Conservation (phyloP, 2,888 invertebrate genomes). For the Beris chalybata region DNA sequence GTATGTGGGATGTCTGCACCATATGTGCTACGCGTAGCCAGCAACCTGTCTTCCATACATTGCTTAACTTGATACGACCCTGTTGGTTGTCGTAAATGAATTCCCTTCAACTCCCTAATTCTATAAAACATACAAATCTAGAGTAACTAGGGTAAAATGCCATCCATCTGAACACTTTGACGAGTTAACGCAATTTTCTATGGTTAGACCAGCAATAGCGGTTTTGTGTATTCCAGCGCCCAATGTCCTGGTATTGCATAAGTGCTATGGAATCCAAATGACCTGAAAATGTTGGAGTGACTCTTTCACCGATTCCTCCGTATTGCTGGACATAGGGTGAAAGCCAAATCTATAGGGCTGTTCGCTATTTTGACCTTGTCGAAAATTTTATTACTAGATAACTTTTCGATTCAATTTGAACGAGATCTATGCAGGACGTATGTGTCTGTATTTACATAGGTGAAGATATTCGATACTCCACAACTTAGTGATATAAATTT, state of each 20-base stretch:
- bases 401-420: conserved; percentile 33
- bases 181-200: conserved; percentile 32
- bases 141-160: conserved; percentile 24
- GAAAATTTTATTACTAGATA: conserved; percentile 33
- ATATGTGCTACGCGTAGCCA: background rate
- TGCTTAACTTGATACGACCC: background rate
- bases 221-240: too few species aligned
- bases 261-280: too few species aligned
- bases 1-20: conserved; percentile 6
- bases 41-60: background rate
- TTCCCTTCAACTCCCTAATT: conserved; percentile 36
- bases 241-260: too few species aligned
- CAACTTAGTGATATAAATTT: too few species aligned
- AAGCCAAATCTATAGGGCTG: too few species aligned
- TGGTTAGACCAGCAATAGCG: conserved; percentile 23
- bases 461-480: too few species aligned
- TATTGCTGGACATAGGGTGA: too few species aligned
- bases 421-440: too few species aligned
- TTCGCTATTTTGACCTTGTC: too few species aligned
- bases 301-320: too few species aligned
- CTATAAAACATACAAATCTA: conserved; percentile 35
- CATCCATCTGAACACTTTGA: conserved; percentile 34
- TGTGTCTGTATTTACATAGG: too few species aligned
- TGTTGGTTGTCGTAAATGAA: conserved; percentile 21
- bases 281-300: too few species aligned